phyloP scores from a whole-genome alignment of 1,140 invertebrate genomes.

The Trypoxylus dichotomus region DNA sequence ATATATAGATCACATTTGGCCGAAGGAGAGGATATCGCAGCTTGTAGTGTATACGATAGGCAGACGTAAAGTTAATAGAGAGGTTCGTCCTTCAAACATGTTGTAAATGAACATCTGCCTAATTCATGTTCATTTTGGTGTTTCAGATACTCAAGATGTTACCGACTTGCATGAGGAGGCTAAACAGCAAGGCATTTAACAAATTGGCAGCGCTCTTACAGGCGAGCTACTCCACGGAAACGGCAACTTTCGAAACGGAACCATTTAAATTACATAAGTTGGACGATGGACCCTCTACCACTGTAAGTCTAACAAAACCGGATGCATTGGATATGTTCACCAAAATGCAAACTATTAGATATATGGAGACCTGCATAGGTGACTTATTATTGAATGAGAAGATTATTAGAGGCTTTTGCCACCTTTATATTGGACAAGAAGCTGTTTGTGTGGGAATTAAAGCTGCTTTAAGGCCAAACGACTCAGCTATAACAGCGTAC shows the following conservation, averaged over 20 bases:
- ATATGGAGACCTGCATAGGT: slow-evolving; percentile 92
- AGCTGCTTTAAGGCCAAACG: slow-evolving; percentile 77
- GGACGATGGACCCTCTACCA: slow-evolving; percentile 77
- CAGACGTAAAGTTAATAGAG: neutral
- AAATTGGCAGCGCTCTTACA: neutral
- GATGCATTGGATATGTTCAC: slow-evolving; percentile 79
- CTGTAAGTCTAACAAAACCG: slow-evolving; percentile 74
- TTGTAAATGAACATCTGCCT: neutral
- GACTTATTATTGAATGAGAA: slow-evolving; percentile 62
- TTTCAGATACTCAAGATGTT: slow-evolving; percentile 7
- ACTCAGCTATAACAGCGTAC: slow-evolving; percentile 95
- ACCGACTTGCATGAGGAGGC: neutral
- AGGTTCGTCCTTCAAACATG: neutral
- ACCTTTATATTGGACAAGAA: slow-evolving; percentile 62
- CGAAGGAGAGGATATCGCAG: neutral
- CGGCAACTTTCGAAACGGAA: slow-evolving; percentile 49
- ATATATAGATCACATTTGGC: neutral
- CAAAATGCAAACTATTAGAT: slow-evolving; percentile 84
- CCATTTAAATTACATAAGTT: slow-evolving; percentile 88
- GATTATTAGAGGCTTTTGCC: slow-evolving; percentile 50
- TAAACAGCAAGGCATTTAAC: neutral
- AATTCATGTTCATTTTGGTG: neutral
- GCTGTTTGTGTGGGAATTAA: slow-evolving; percentile 88
- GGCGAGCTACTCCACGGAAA: slow-evolving; percentile 12
- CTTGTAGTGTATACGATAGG: no score